These are phyloP conservation scores for Probaryconus sp. DNA, from an alignment of 1,140 invertebrate genomes.

Conservation along the genomic window DNA sequence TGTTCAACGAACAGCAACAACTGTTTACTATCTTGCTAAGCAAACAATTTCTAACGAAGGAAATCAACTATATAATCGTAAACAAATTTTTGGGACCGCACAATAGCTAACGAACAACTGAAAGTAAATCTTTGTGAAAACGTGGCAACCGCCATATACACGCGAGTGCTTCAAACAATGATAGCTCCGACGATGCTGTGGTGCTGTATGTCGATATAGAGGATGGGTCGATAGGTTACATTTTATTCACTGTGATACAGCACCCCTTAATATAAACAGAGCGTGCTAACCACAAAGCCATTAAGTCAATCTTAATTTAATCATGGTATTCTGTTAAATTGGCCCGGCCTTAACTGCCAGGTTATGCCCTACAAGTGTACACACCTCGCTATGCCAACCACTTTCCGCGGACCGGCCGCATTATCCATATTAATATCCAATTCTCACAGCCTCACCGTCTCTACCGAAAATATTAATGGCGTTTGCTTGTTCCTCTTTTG, in stretches of 20 bases:
- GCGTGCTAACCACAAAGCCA: constrained; percentile 48
- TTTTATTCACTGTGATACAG: constrained; percentile 40
- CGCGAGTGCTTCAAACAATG: too few relatives aligned
- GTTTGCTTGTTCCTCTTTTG: constrained; percentile 22
- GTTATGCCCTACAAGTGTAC: constrained; percentile 46
- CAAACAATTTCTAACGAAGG: too few relatives aligned
- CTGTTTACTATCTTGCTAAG: too few relatives aligned
- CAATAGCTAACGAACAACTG: too few relatives aligned
- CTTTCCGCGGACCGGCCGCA: constrained; percentile 48
- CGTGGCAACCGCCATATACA: too few relatives aligned
- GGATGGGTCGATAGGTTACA: constrained; percentile 17
- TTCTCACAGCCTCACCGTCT: constrained; percentile 46
- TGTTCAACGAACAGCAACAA: too few relatives aligned
- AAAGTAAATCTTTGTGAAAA: too few relatives aligned
- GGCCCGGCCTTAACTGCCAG: constrained; percentile 48
- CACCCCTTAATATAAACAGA: constrained; percentile 38
- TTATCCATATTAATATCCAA: constrained; percentile 62
- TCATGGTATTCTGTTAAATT: constrained; percentile 56
- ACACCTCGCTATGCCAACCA: constrained; percentile 27
- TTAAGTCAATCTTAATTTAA: constrained; percentile 63
- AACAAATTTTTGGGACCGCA: too few relatives aligned
- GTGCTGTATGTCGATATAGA: background rate
- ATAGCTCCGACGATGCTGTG: constrained; percentile 14
- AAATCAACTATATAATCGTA: too few relatives aligned
- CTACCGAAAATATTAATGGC: constrained; percentile 52